Evolutionary conservation across 2,888 invertebrate genomes (phyloP), one percentile per base, ranked within the genome.

Genomic region (Agriotes lineatus): DNA sequence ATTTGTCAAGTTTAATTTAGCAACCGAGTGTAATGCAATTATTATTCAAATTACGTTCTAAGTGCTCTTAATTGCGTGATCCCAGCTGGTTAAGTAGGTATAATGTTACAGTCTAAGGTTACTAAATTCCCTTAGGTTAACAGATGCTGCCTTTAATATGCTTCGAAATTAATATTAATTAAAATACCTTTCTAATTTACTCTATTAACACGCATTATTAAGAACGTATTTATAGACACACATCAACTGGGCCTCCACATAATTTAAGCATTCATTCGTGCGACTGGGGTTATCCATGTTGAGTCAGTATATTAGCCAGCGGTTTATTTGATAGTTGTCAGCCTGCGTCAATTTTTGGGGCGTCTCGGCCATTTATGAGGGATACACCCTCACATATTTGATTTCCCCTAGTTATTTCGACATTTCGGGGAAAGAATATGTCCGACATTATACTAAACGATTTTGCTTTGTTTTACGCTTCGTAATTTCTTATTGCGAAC

Each of bases 41-140:
- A 76, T 77, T 77, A 76, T 78, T 76, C 76, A 75, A 77, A 77
- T 78, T 76, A 73, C 71, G 73, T 71, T 67, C 75, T 72, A 77
- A 78, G 77, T 76, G 75, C 74, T 74, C 74, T 75, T 77, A 77
- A 77, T 78, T 78, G 75, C 72, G 74, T 74, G 75, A 75, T 75
- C 71, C 73, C 76, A 70, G 72, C 75, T 74, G 74, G 72, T 78
- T 74, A 77, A 77, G 74, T 77, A 75, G 76, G 72, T 76, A 74
- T 76, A 74, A 76, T 74, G 74, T 76, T 77, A 74, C 74, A 74
- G 71, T 74, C 69, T 75, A 74, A 75, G 74, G 76, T 76, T 75
- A 73, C 72, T 74, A 74, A 75, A 74, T 74, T 74, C 71, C 69
- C 73, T 68, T 66, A 71, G 75, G 75, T 75, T 73, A 75, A 75